A percentile compares a stretch with the other conserved stretches of the same genome.
These are phyloP conservation scores for Calameuta filiformis DNA, from an alignment of 2,888 invertebrate genomes.

Conservation along the genomic window DNA sequence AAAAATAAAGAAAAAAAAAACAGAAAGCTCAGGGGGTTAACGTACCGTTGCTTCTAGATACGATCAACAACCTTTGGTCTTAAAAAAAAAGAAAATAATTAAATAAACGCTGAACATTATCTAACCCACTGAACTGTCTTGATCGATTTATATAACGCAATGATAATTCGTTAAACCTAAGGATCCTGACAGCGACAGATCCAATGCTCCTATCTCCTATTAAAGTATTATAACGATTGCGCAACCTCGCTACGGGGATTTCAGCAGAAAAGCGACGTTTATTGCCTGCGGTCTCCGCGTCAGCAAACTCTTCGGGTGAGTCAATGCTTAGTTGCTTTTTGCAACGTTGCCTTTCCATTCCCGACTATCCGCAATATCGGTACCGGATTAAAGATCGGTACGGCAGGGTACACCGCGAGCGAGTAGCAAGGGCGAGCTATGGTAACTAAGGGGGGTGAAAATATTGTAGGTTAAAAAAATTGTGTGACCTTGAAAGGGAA, in stretches of 20 bases:
- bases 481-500: conserved; percentile 3
- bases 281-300: conserved; percentile 23
- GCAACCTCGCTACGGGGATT: conserved; percentile 36
- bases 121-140: neutral
- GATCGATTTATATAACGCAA: neutral
- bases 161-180: neutral
- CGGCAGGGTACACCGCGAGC: neutral
- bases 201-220: neutral
- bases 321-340: conserved; percentile 21
- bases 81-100: neutral
- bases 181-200: neutral
- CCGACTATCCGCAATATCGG: neutral
- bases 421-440: neutral
- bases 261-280: conserved; percentile 30
- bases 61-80: neutral
- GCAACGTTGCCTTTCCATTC: neutral
- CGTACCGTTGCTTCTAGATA: neutral
- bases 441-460: neutral
- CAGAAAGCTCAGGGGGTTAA: neutral
- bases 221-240: conserved; percentile 22
- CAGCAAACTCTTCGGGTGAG: conserved; percentile 21
- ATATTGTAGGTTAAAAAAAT: conserved; percentile 3
- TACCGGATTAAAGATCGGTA: neutral
- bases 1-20: neutral
- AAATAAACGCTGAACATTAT: neutral